Conservation (phyloP, 2,113 vertebrate species). For the Nematolebias whitei region DNA sequence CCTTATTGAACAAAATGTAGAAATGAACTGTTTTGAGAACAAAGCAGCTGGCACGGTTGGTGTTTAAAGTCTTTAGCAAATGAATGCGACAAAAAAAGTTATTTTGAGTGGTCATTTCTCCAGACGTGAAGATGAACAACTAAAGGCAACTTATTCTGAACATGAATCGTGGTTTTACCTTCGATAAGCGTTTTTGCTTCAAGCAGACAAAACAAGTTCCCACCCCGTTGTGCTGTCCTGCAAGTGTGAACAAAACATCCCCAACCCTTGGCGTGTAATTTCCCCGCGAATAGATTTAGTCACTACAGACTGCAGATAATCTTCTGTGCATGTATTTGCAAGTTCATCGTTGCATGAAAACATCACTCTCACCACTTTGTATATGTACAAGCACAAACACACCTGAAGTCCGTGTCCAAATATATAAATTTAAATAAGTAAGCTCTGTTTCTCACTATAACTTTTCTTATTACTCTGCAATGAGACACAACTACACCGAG, state of each 20-base stretch:
- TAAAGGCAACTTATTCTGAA: too few species aligned
- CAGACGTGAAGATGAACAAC: conserved; percentile 39
- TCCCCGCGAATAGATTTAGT: neutral
- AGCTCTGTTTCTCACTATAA: conserved; percentile 37
- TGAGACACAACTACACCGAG: conserved; percentile 39
- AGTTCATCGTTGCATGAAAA: conserved; percentile 1
- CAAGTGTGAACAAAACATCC: conserved; percentile 34
- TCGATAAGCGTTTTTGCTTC: neutral
- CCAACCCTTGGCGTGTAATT: neutral
- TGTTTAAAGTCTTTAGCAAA: conserved; percentile 34
- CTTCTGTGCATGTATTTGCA: conserved; percentile 33
- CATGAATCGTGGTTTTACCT: conserved; percentile 12
- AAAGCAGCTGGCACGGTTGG: conserved; percentile 65
- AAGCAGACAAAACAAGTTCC: conserved; percentile 9
- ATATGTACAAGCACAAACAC: conserved; percentile 36
- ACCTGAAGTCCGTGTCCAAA: conserved; percentile 27
- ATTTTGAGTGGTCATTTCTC: conserved; percentile 27
- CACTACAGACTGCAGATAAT: neutral
- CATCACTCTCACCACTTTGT: conserved; percentile 15
- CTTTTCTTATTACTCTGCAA: conserved; percentile 45
- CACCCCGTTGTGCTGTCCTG: conserved; percentile 49
- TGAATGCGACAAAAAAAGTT: conserved; percentile 41
- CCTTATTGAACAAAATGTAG: conserved; percentile 47
- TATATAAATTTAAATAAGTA: conserved; percentile 51
- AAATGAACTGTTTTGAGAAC: conserved; percentile 41